phyloP scores from a whole-genome alignment of 2,797 vertebrate species.

The Coilia nasus region DNA sequence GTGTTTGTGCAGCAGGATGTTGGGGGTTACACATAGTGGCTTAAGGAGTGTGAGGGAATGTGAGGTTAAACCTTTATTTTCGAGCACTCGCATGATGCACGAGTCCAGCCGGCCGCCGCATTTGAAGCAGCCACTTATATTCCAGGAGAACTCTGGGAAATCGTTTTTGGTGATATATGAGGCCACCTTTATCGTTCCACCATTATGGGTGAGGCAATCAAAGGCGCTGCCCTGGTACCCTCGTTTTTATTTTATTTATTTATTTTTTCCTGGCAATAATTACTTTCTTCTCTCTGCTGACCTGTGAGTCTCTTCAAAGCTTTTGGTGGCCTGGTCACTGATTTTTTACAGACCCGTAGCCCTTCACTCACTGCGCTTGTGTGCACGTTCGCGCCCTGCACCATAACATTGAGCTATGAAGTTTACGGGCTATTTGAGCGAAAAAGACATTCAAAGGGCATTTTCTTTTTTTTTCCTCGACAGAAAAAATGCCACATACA shows the following conservation, averaged over 20 bases:
- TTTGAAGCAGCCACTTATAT: neutral
- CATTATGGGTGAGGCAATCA: neutral
- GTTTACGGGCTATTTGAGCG: neutral
- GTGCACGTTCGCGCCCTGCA: neutral
- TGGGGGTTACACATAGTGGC: conserved; percentile 10
- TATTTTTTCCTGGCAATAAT: neutral
- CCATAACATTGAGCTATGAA: neutral
- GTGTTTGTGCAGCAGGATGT: neutral
- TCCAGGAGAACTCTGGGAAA: neutral
- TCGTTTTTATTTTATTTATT: neutral
- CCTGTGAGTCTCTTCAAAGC: neutral
- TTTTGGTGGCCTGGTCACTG: neutral
- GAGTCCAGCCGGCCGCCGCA: neutral
- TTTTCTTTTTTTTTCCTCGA: neutral
- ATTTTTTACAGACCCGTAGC: neutral
- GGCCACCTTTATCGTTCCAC: neutral
- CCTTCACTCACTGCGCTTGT: neutral
- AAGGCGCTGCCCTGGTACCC: neutral
- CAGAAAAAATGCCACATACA: neutral
- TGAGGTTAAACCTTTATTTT: conserved; percentile 40
- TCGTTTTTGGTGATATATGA: neutral
- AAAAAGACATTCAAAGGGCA: neutral
- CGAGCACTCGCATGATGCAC: neutral
- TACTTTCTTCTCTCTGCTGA: neutral
- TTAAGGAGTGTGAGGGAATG: conserved; percentile 24